Conservation (phyloP, 2,113 vertebrate genomes). For the Oncorhynchus tshawytscha region DNA sequence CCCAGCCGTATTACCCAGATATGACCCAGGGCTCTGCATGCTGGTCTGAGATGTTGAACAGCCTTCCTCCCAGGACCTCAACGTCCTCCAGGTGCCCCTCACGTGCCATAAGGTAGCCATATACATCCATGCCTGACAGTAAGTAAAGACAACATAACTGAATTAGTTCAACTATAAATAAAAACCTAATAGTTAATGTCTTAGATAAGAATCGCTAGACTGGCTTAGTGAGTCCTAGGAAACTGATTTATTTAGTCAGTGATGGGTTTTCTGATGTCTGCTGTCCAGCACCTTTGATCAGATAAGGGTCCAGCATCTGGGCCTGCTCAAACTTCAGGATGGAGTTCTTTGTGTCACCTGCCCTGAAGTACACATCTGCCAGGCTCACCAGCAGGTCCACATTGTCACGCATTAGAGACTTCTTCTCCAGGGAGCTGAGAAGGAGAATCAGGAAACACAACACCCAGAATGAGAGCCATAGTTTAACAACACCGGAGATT, state of each 20-base stretch:
- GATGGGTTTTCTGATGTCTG: not conserved
- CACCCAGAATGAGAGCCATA: not conserved
- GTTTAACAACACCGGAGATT: not conserved
- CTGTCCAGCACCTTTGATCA: slow-evolving; percentile 86
- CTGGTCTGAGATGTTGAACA: slow-evolving; percentile 98
- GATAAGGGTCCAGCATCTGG: slow-evolving; percentile 96
- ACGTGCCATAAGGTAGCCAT: slow-evolving; percentile 92
- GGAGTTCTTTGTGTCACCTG: slow-evolving; percentile 94
- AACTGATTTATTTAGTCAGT: not conserved
- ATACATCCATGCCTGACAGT: slow-evolving; percentile 93
- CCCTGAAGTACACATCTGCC: slow-evolving; percentile 95
- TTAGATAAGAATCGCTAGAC: not conserved
- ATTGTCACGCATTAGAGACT: slow-evolving; percentile 92
- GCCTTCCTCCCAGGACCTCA: slow-evolving; percentile 93
- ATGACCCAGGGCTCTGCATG: slow-evolving; percentile 98
- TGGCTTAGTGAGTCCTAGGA: not conserved
- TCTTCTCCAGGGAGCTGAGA: slow-evolving; percentile 93
- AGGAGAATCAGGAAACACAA: slow-evolving; percentile 22
- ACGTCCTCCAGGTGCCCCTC: slow-evolving; percentile 96
- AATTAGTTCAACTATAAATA: too few relatives aligned
- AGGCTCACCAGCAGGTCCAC: slow-evolving; percentile 94
- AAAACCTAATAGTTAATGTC: too few relatives aligned
- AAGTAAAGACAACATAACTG: not conserved
- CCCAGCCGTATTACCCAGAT: slow-evolving; percentile 78
- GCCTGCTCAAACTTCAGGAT: slow-evolving; percentile 98